These are phyloP conservation scores for Aeoliscus strigatus DNA, from an alignment of 2,797 vertebrate species.

Conservation along the genomic window DNA sequence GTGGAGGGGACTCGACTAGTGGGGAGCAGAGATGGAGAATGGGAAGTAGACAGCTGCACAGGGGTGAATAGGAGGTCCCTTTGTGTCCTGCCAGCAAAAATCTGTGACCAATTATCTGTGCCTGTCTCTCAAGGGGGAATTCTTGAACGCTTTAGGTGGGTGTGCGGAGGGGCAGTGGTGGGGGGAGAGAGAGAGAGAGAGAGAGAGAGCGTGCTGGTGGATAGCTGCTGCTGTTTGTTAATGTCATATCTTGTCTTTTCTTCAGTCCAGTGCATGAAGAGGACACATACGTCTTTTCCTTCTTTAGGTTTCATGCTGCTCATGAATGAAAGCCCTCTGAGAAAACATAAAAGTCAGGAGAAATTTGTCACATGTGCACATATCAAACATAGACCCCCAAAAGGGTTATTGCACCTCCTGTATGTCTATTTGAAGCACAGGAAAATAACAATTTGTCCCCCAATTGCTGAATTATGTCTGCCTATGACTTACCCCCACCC, in stretches of 20 bases:
- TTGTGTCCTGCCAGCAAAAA: constrained; percentile 78
- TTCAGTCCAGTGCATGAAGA: neutral
- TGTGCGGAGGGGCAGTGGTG: constrained; percentile 34
- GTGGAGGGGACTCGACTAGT: constrained; percentile 34
- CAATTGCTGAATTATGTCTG: constrained; percentile 54
- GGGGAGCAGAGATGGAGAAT: constrained; percentile 50
- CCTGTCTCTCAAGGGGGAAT: constrained; percentile 71
- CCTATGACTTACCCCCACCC: constrained; percentile 37
- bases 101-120: constrained; percentile 82
- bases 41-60: constrained; percentile 73
- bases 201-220: constrained; percentile 5
- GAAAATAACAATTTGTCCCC: constrained; percentile 66
- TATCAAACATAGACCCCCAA: constrained; percentile 6
- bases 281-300: neutral
- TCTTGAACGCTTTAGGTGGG: constrained; percentile 58
- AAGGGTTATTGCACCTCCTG: constrained; percentile 22
- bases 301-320: neutral
- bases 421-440: constrained; percentile 55
- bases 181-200: constrained; percentile 15
- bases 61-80: constrained; percentile 77
- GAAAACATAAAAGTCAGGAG: neutral
- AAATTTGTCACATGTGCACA: constrained; percentile 3
- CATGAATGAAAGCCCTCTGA: neutral
- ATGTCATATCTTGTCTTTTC: constrained; percentile 18
- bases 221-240: constrained; percentile 1